These are phyloP conservation scores for Hyposmocoma kahamanoa DNA, from an alignment of 1,140 invertebrate species.

Conservation along the genomic window DNA sequence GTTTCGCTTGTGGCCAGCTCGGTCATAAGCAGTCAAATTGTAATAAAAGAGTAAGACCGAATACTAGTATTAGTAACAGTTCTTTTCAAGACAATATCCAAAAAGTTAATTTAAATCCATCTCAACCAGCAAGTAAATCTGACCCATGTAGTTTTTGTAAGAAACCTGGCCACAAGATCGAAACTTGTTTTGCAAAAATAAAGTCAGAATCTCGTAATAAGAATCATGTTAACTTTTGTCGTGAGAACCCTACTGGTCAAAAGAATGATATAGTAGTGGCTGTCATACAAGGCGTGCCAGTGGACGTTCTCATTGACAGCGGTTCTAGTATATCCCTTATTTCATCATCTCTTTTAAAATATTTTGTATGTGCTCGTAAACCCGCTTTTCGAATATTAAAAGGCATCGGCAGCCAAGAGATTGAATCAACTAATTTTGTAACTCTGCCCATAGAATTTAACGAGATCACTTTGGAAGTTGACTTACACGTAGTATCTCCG, in stretches of 20 bases:
- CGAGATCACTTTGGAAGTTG: conserved; percentile 6
- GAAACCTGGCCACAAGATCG: not conserved
- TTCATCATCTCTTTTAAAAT: not conserved
- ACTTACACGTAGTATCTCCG: conserved; percentile 2
- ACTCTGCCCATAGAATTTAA: conserved; percentile 2
- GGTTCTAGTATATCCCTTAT: conserved; percentile 4
- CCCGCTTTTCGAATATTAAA: conserved; percentile 2
- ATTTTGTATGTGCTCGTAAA: not conserved
- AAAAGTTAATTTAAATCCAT: not conserved
- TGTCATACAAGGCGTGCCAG: conserved; percentile 7
- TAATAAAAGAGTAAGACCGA: not conserved
- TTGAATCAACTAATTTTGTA: not conserved
- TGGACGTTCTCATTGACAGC: conserved; percentile 7
- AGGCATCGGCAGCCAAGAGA: conserved; percentile 6
- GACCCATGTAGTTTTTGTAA: not conserved
- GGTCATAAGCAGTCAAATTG: conserved; percentile 6
- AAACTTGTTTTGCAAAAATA: conserved; percentile 5
- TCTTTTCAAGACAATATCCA: not conserved
- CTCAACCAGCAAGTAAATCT: too few species aligned
- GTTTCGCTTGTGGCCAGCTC: not conserved
- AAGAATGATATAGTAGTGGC: not conserved
- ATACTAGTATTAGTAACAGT: not conserved
- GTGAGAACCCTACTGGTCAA: not conserved
- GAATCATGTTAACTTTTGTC: conserved; percentile 5
- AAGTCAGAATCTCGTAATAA: not conserved